Percentiles rank a stretch among this genome's conserved stretches.
These are phyloP conservation scores for Periphyllus acericola DNA, from an alignment of 2,888 invertebrate genomes.

Conservation along the genomic window DNA sequence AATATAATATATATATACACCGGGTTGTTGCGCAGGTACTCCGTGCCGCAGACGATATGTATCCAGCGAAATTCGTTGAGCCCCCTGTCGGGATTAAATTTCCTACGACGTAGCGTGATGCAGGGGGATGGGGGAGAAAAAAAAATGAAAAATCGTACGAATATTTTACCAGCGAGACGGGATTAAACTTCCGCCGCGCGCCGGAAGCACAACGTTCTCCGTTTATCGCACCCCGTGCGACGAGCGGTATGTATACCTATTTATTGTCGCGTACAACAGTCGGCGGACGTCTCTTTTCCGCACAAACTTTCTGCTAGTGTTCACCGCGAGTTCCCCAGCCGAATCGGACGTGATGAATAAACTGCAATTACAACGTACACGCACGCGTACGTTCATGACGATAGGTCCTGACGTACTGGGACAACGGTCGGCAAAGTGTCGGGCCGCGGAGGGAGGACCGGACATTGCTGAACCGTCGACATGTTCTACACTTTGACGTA, in stretches of 20 bases:
- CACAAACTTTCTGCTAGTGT: too few species aligned
- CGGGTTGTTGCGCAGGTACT: background rate
- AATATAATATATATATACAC: background rate
- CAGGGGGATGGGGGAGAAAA: background rate
- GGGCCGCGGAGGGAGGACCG: too few species aligned
- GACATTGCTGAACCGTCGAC: too few species aligned
- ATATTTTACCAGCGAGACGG: background rate
- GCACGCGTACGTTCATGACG: too few species aligned
- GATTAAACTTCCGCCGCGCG: background rate
- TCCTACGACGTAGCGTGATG: background rate
- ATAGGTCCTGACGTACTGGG: too few species aligned
- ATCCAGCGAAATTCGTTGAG: background rate
- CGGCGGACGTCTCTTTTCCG: too few species aligned
- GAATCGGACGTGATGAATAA: too few species aligned
- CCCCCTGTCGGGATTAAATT: background rate
- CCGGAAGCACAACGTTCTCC: background rate
- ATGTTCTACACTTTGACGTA: too few species aligned
- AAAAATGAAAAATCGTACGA: background rate
- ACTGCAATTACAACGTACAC: too few species aligned
- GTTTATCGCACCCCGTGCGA: background rate
- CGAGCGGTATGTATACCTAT: background rate
- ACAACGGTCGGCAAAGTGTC: too few species aligned
- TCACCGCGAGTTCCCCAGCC: too few species aligned
- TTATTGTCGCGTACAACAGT: too few species aligned
- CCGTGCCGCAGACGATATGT: background rate